Conservation (phyloP, 2,113 vertebrate genomes). For the Corydoras maculifer region DNA sequence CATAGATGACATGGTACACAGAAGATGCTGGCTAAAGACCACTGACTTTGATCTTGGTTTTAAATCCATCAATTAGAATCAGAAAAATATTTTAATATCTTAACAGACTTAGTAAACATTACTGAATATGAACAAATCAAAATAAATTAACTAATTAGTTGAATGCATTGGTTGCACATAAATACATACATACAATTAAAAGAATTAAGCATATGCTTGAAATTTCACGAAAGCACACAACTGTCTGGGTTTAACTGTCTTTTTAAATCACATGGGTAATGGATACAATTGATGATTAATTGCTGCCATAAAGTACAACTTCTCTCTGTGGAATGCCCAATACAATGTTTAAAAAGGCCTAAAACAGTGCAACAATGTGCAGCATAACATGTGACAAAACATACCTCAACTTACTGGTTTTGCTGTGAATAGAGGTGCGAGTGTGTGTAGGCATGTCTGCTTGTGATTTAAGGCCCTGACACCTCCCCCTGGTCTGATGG, state of each 20-base stretch:
- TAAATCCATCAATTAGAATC: too few relatives aligned
- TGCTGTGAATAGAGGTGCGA: slow-evolving; percentile 26
- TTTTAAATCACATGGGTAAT: too few relatives aligned
- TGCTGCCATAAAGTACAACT: not conserved
- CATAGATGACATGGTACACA: not conserved
- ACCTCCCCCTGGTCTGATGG: slow-evolving; percentile 48
- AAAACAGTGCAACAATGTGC: not conserved
- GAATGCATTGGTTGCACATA: too few relatives aligned
- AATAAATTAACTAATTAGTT: too few relatives aligned
- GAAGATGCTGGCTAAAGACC: not conserved
- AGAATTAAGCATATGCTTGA: too few relatives aligned
- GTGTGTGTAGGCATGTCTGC: slow-evolving; percentile 13
- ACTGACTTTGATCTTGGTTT: not conserved
- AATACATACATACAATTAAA: too few relatives aligned
- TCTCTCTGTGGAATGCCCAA: not conserved
- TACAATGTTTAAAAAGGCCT: not conserved
- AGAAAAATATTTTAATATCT: too few relatives aligned
- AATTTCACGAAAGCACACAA: too few relatives aligned
- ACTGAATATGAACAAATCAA: too few relatives aligned
- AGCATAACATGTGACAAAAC: not conserved
- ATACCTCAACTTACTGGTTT: slow-evolving; percentile 17
- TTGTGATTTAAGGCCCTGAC: slow-evolving; percentile 45
- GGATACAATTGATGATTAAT: too few relatives aligned
- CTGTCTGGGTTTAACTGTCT: too few relatives aligned
- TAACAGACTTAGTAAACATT: too few relatives aligned